These are phyloP conservation scores for Phymastichus coffea DNA, from an alignment of 1,140 invertebrate genomes.

Conservation along the genomic window DNA sequence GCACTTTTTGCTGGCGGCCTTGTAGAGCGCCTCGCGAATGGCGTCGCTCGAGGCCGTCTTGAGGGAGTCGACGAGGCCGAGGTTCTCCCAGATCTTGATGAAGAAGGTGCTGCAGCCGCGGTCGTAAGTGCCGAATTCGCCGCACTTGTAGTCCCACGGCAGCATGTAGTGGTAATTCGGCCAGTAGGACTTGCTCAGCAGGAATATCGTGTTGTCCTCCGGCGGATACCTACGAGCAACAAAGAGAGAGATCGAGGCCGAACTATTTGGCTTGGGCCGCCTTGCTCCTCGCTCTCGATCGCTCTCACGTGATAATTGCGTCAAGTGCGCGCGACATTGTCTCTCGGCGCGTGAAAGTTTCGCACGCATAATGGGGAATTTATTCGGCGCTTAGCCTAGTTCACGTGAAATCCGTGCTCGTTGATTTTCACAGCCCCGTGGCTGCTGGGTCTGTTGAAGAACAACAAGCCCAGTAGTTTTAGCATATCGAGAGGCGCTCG, in stretches of 20 bases:
- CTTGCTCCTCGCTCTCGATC: too few relatives aligned
- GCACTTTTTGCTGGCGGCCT: constrained; percentile 37
- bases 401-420: constrained; percentile 35
- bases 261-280: too few relatives aligned
- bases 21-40: constrained; percentile 62
- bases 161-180: constrained; percentile 75
- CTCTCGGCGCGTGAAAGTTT: too few relatives aligned
- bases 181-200: constrained; percentile 74
- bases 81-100: constrained; percentile 66
- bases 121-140: constrained; percentile 74
- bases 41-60: constrained; percentile 63
- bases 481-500: constrained; percentile 45
- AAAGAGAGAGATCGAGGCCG: too few relatives aligned
- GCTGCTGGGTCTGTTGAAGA: constrained; percentile 43
- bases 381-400: too few relatives aligned
- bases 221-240: constrained; percentile 63
- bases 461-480: constrained; percentile 39
- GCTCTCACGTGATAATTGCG: too few relatives aligned
- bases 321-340: too few relatives aligned
- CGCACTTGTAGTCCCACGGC: constrained; percentile 74
- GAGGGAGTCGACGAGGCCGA: constrained; percentile 64
- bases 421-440: constrained; percentile 45
- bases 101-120: constrained; percentile 64
- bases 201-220: constrained; percentile 71
- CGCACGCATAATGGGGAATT: too few relatives aligned